Conservation (phyloP, 2,888 invertebrate species). For the Ypsolopha sequella region DNA sequence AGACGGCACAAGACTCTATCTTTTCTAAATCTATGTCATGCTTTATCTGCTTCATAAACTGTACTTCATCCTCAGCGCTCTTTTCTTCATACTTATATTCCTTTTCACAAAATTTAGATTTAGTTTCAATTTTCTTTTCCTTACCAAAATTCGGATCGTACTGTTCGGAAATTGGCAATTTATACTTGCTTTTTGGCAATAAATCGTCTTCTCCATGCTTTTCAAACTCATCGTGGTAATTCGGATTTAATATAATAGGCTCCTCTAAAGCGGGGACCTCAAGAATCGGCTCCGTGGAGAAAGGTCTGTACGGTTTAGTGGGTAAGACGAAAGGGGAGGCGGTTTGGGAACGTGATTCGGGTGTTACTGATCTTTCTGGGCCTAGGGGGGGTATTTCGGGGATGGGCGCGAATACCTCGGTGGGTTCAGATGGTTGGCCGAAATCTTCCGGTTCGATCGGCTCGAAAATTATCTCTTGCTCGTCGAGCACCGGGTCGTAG, state of each 20-base stretch:
- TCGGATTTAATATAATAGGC: constrained; percentile 47
- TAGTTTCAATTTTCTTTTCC: constrained; percentile 14
- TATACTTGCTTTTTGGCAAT: constrained; percentile 32
- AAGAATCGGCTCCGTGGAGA: constrained; percentile 40
- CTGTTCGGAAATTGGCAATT: constrained; percentile 46
- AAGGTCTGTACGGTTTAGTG: constrained; percentile 42
- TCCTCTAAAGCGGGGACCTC: constrained; percentile 43
- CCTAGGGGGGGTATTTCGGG: constrained; percentile 6
- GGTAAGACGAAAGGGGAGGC: constrained; percentile 33
- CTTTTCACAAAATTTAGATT: not conserved
- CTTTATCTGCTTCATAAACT: constrained; percentile 24
- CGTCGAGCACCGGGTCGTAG: constrained; percentile 56
- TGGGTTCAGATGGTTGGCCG: constrained; percentile 47
- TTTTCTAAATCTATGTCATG: not conserved
- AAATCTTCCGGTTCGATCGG: constrained; percentile 44
- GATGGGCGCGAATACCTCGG: constrained; percentile 42
- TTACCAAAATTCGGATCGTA: constrained; percentile 37
- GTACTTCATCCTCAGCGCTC: constrained; percentile 14
- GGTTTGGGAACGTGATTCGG: constrained; percentile 26
- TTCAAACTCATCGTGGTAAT: constrained; percentile 37
- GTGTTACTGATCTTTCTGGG: constrained; percentile 4
- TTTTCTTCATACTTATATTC: constrained; percentile 1
- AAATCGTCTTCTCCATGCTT: constrained; percentile 21
- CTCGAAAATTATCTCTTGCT: constrained; percentile 45
- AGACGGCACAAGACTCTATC: not conserved